Conservation (phyloP, 2,797 vertebrate species). For the Myotis planiceps region DNA sequence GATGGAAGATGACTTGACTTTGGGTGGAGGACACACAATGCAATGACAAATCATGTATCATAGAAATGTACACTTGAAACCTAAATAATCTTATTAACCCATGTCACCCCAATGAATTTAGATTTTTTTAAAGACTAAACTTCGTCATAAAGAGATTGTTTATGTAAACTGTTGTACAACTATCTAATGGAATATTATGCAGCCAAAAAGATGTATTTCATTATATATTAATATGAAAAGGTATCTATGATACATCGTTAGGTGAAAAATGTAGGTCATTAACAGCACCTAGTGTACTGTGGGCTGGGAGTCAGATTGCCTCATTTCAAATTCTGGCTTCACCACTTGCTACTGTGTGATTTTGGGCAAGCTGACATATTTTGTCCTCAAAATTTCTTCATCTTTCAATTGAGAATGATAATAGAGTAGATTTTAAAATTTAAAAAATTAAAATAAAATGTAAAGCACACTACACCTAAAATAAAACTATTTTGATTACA, state of each 20-base stretch:
- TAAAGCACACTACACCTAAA: not conserved
- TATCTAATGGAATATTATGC: not conserved
- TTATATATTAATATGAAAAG: not conserved
- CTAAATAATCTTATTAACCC: not conserved
- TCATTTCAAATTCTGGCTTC: not conserved
- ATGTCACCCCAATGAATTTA: not conserved
- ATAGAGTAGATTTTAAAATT: not conserved
- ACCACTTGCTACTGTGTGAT: not conserved
- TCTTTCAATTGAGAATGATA: not conserved
- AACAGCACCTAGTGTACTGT: not conserved
- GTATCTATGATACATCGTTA: not conserved
- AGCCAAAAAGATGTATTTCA: not conserved
- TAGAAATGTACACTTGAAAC: not conserved
- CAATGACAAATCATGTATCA: not conserved
- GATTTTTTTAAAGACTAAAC: not conserved
- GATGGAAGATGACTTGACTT: not conserved
- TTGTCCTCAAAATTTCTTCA: not conserved
- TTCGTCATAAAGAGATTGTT: not conserved
- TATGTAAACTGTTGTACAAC: not conserved
- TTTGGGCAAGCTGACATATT: not conserved
- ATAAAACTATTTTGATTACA: not conserved
- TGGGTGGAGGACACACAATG: not conserved
- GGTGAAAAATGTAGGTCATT: not conserved
- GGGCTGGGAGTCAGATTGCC: not conserved
- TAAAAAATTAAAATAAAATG: not conserved